Evolutionary conservation across 2,113 vertebrate genomes (phyloP).

Genomic region (Grallaria varia): DNA sequence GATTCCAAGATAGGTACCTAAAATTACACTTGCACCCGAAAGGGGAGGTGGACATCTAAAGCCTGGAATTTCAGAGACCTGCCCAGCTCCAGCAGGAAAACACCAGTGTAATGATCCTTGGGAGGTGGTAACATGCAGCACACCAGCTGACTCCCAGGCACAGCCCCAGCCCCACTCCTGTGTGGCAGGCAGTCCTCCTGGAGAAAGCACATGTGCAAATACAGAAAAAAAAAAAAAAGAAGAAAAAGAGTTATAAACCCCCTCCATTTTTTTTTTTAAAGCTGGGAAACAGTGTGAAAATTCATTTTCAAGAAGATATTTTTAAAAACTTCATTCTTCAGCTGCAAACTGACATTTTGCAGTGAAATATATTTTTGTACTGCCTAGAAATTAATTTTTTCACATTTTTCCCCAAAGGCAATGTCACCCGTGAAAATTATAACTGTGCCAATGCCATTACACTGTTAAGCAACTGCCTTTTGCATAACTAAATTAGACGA

Average conservation of each 20-base stretch:
- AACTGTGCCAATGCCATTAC: not conserved
- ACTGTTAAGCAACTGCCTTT: not conserved
- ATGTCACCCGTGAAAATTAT: not conserved
- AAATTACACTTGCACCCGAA: not conserved
- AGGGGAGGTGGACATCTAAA: not conserved
- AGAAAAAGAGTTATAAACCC: not conserved
- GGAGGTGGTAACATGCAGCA: not conserved
- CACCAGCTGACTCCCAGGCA: not conserved
- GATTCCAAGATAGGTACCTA: not conserved
- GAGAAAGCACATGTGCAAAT: not conserved
- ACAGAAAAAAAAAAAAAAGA: not conserved
- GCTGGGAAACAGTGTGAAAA: not conserved
- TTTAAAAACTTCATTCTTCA: not conserved
- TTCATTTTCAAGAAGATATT: slow-evolving; percentile 4
- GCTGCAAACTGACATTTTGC: slow-evolving; percentile 3
- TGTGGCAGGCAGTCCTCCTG: not conserved
- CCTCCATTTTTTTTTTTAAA: not conserved
- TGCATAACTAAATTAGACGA: not conserved
- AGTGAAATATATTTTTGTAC: slow-evolving; percentile 7
- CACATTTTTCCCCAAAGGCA: slow-evolving; percentile 9
- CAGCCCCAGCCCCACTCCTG: not conserved
- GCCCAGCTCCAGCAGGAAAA: not conserved
- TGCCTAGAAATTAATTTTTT: slow-evolving; percentile 18
- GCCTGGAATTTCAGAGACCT: not conserved
- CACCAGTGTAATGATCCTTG: not conserved